Evolutionary conservation across 1,140 invertebrate genomes (phyloP), one percentile per base, ranked within the genome.

Genomic region (Penaeus japonicus): DNA sequence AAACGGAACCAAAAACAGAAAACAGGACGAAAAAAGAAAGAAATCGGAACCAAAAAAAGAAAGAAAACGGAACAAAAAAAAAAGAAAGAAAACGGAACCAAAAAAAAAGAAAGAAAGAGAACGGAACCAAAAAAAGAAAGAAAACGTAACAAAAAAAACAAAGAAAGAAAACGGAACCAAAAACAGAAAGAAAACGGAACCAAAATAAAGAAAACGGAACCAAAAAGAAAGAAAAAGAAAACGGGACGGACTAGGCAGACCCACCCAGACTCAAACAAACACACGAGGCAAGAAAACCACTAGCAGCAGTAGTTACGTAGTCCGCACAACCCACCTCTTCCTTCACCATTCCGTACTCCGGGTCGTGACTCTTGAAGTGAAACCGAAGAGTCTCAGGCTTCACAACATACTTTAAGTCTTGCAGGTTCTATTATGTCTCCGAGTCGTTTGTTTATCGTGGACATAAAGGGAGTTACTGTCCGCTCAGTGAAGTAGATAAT

Each of bases 291-390:
- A n/a, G n/a, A n/a, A n/a, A n/a, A n/a, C n/a, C n/a, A n/a, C n/a
- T n/a, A n/a, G n/a, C n/a, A n/a, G n/a, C n/a, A n/a, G n/a, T n/a
- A n/a, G n/a, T n/a, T n/a, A n/a, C 2, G 0, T n/a, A 20, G 17
- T 59, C 82, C 4, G 12, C 27, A 27, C 22, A 54, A 83, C 90
- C 89, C 89, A 94, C 93, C 92, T 94, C 94, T 91, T 94, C 93
- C 91, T 94, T 94, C 0, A 94, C 93, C 83, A 93, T 93, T 73
- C 94, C 94, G 91, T 93, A 94, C 91, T 94, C 93, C 30, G 93
- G 93, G 91, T 94, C 94, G 20, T 93, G 89, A 1, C 93, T 92
- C 91, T 94, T 94, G 90, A 94, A 94, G 84, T 93, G 93, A 91
- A 93, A 94, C 77, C 93, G 91, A 92, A 94, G 57, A 92, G 91